Evolutionary conservation across 2,797 vertebrate species (phyloP).

Genomic region (Pipistrellus pygmaeus): DNA sequence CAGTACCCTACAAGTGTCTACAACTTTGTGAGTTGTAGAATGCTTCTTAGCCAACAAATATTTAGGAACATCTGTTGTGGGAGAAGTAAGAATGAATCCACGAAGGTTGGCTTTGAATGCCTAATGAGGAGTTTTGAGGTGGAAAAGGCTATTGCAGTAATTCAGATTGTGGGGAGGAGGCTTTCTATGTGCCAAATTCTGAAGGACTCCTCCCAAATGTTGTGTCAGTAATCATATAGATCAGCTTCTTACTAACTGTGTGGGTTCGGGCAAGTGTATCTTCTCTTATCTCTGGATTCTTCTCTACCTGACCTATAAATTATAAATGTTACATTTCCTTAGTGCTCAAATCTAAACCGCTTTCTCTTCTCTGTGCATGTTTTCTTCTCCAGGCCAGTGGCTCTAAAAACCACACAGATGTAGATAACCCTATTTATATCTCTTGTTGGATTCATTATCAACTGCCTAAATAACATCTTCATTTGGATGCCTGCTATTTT

Average conservation of each 20-base stretch:
- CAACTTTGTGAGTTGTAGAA: neutral
- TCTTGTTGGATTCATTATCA: neutral
- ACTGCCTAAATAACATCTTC: neutral
- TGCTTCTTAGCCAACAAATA: neutral
- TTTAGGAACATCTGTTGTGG: neutral
- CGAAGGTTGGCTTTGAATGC: neutral
- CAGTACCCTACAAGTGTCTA: neutral
- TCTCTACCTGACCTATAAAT: neutral
- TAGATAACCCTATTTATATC: neutral
- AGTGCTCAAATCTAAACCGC: neutral
- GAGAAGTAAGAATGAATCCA: neutral
- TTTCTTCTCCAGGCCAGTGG: neutral
- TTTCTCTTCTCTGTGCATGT: neutral
- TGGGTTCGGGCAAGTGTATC: neutral
- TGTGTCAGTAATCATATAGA: too few relatives aligned
- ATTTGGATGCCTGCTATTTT: neutral
- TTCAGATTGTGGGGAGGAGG: fast-evolving
- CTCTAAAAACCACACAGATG: neutral
- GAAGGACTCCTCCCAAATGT: fast-evolving
- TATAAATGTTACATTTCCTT: neutral
- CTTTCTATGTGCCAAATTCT: neutral
- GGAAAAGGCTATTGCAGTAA: neutral
- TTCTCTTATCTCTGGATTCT: neutral
- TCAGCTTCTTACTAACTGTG: neutral
- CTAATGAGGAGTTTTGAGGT: neutral